Base-by-base conservation (phyloP, 2,113 vertebrate species). In the Spheniscus mendiculus region DNA sequence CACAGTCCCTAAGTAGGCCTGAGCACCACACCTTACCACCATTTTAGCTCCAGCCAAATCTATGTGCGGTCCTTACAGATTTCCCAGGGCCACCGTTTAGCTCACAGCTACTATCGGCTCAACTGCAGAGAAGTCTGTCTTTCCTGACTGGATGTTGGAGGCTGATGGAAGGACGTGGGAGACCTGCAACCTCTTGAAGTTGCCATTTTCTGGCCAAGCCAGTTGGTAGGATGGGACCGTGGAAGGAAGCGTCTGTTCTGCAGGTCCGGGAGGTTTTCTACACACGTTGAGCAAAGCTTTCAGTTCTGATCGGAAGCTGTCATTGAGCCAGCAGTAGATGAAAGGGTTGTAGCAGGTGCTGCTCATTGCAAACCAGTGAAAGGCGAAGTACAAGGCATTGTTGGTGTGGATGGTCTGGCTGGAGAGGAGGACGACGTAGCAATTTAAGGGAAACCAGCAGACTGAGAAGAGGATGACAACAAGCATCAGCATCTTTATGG, bases 281-380 rank as follows among this genome's bases (percentile, higher is more conserved):
- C 99, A 99, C 85, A 99, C 84, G 87, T 91, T 96, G 55, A 99
- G 91, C 79, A 99, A 97, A 18, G 98, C 98, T 92, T 98, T 99
- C 10, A 99, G 98, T 70, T 99, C 99, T 0, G 98, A 98, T 49
- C 99, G 98, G 96, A 99, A 99, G 94, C 98, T 99, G 88, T 99
- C 99, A 1, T 99, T 99, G 79, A 99, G 98, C 97, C 99, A 99
- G 97, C 99, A 99, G 98, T 99, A 99, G 96, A 99, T 99, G 97
- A 99, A 99, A 19, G 99, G 99, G 95, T 99, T 99, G 97, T 99
- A 99, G 97, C 99, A 99, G 65, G 99, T 99, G 95, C 99, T 99
- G 97, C 99, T 99, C 99, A 99, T 99, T 23, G 99, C 99, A 6
- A 99, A 97, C 99, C 99, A 99, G 96, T 99, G 99, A 96, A 99